Conservation (phyloP, 2,113 vertebrate genomes). For the Cinclus mexicanus region DNA sequence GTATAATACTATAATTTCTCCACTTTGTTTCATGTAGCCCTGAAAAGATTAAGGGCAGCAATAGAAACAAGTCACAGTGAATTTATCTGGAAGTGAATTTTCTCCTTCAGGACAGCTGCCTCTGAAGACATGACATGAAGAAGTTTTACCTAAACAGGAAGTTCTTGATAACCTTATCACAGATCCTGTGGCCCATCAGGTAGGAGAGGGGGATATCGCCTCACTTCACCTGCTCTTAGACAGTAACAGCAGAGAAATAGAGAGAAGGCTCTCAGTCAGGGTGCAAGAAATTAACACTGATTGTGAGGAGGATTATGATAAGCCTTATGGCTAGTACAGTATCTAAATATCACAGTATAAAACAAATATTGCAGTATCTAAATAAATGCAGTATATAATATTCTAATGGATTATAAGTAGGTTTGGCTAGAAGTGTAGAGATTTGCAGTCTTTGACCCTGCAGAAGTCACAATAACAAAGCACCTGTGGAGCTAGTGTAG, state of each 20-base stretch:
- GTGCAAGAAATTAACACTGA: neutral
- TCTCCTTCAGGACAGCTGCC: neutral
- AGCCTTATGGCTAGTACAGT: neutral
- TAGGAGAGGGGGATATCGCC: neutral
- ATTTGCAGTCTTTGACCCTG: neutral
- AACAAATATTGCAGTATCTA: neutral
- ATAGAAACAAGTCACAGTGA: neutral
- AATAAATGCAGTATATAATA: neutral
- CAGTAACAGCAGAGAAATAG: neutral
- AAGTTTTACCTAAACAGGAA: neutral
- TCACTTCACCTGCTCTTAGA: neutral
- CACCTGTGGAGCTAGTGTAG: neutral
- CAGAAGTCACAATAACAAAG: neutral
- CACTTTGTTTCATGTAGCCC: neutral
- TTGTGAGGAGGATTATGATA: neutral
- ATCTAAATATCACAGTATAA: neutral
- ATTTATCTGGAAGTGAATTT: neutral
- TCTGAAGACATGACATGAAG: neutral
- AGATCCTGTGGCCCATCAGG: neutral
- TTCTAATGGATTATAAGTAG: neutral
- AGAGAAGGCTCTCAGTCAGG: neutral
- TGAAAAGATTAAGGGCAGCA: neutral
- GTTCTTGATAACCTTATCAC: neutral
- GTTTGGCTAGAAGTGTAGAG: neutral
- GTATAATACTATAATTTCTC: neutral